Conservation (phyloP, 2,888 invertebrate genomes). For the Marasmarcha lunaedactyla region DNA sequence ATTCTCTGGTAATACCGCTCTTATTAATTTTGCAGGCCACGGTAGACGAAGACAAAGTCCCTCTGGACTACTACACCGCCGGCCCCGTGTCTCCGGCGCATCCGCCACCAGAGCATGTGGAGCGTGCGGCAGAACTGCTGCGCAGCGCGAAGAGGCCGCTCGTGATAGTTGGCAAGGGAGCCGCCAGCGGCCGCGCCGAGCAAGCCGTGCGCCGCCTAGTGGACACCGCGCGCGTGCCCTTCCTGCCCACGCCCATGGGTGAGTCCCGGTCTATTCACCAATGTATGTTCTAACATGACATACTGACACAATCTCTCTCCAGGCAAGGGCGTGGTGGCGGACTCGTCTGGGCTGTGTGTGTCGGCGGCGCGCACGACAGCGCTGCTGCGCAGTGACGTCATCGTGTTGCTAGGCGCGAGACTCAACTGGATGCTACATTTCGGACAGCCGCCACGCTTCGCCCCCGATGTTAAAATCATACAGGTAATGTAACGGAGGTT, state of each 20-base stretch:
- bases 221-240: constrained; percentile 80
- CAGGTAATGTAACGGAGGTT: no score
- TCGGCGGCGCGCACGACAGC: constrained; percentile 89
- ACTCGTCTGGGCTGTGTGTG: constrained; percentile 79
- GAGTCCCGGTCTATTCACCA: constrained; percentile 22
- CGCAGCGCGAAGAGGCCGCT: constrained; percentile 83
- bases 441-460: constrained; percentile 88
- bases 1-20: no score
- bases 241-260: constrained; percentile 96
- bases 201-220: constrained; percentile 77
- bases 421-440: constrained; percentile 99
- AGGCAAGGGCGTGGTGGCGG: constrained; percentile 83
- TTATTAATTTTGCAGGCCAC: constrained; percentile 44
- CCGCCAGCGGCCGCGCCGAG: constrained; percentile 86
- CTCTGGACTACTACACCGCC: constrained; percentile 52
- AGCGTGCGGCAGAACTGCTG: constrained; percentile 77
- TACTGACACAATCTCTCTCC: constrained; percentile 2
- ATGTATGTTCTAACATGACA: no score
- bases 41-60: constrained; percentile 49
- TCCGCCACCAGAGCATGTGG: constrained; percentile 78
- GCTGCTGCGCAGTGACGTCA: constrained; percentile 87
- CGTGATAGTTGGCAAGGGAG: constrained; percentile 91
- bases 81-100: constrained; percentile 75
- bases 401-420: constrained; percentile 89
- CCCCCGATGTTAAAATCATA: constrained; percentile 86